Evolutionary conservation across 1,140 invertebrate genomes (phyloP).

Genomic region (Ectropis grisescens): DNA sequence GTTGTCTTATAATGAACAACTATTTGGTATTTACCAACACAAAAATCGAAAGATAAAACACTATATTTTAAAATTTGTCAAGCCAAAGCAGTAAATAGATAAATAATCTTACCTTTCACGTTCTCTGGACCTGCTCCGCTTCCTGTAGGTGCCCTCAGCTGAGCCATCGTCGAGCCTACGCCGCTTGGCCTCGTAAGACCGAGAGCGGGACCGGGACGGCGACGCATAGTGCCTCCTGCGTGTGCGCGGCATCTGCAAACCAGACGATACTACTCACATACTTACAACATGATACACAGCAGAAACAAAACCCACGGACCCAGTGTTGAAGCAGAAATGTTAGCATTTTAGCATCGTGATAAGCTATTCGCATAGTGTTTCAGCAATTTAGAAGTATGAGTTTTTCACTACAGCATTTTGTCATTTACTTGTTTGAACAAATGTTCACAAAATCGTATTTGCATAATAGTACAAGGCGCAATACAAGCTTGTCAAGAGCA

Average conservation of each 20-base stretch:
- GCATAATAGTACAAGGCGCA: too few relatives aligned
- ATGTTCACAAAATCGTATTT: too few relatives aligned
- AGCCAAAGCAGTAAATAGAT: too few relatives aligned
- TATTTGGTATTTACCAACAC: too few relatives aligned
- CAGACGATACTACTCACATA: conserved; percentile 6
- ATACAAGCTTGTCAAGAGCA: too few relatives aligned
- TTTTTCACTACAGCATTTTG: too few relatives aligned
- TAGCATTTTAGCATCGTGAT: conserved; percentile 11
- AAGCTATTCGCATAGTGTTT: too few relatives aligned
- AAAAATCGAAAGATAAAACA: too few relatives aligned
- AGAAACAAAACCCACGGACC: not conserved
- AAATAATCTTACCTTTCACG: conserved; percentile 48
- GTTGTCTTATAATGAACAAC: too few relatives aligned
- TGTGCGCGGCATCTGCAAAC: conserved; percentile 82
- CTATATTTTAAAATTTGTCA: too few relatives aligned
- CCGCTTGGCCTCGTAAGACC: conserved; percentile 69
- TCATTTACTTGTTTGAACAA: too few relatives aligned
- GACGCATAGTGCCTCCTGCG: conserved; percentile 82
- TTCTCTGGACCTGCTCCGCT: conserved; percentile 57
- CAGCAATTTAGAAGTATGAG: too few relatives aligned
- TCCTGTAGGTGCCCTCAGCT: conserved; percentile 58
- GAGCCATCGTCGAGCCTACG: conserved; percentile 69
- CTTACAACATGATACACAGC: not conserved
- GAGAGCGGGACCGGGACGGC: conserved; percentile 68
- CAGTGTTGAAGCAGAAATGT: conserved; percentile 7